phyloP scores from a whole-genome alignment of 2,113 vertebrate species.

The Tenebrosternarchus preto region DNA sequence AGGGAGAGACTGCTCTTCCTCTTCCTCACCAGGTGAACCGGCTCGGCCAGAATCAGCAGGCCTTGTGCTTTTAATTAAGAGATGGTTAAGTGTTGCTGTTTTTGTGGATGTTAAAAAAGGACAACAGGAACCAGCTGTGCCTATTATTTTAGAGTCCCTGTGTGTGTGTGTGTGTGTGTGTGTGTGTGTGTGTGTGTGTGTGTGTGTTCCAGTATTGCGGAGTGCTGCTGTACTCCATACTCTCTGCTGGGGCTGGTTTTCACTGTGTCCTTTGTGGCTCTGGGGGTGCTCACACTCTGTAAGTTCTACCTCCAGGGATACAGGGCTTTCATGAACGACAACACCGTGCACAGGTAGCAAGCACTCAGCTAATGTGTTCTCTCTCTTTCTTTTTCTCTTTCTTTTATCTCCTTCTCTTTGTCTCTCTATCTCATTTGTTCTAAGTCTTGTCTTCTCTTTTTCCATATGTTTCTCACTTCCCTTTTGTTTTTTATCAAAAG shows the following conservation, averaged over 20 bases:
- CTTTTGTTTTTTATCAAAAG: too few species aligned
- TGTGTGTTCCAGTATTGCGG: conserved; percentile 83
- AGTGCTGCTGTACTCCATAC: conserved; percentile 97
- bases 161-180: conserved; percentile 10
- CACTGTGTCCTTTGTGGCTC: conserved; percentile 94
- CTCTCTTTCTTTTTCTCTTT: not conserved
- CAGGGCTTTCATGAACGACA: conserved; percentile 97
- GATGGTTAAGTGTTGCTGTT: too few species aligned
- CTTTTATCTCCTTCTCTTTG: too few species aligned
- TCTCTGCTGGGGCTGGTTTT: conserved; percentile 95
- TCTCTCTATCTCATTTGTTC: too few species aligned
- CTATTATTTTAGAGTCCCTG: not conserved
- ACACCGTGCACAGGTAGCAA: conserved; percentile 95
- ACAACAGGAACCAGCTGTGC: too few species aligned
- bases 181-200: conserved; percentile 13
- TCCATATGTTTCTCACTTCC: not conserved
- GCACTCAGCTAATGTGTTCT: not conserved
- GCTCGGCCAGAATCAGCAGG: too few species aligned
- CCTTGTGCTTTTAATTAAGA: too few species aligned
- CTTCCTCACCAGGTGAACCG: conserved; percentile 89
- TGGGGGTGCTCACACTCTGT: conserved; percentile 96
- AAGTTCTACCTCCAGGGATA: conserved; percentile 99
- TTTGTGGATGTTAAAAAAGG: not conserved
- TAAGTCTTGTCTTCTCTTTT: not conserved
- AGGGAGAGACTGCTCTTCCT: conserved; percentile 96